Conservation (phyloP, 2,113 vertebrate genomes). For the Gobiocypris rarus region DNA sequence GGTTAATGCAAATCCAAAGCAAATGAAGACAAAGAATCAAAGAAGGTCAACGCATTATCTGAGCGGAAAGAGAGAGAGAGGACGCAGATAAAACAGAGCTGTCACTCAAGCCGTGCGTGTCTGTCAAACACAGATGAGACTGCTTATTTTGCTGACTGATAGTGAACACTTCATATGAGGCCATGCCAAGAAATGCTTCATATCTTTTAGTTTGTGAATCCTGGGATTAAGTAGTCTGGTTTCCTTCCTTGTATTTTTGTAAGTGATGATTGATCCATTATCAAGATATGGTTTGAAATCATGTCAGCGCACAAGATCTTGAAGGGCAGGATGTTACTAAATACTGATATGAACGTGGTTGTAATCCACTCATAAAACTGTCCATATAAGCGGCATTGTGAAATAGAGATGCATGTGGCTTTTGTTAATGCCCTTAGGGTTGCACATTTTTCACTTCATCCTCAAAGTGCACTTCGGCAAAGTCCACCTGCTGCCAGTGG, state of each 20-base stretch:
- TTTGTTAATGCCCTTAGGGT: conserved; percentile 45
- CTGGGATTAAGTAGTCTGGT: neutral
- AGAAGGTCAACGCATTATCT: conserved; percentile 8
- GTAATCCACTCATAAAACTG: conserved; percentile 39
- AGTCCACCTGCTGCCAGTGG: conserved; percentile 59
- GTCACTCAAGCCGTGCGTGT: conserved; percentile 5
- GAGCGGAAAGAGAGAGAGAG: neutral
- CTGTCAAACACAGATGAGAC: conserved; percentile 27
- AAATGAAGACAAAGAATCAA: neutral
- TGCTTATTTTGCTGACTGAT: conserved; percentile 20
- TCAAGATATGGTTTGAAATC: neutral
- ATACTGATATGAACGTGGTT: conserved; percentile 17
- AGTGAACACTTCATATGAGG: conserved; percentile 19
- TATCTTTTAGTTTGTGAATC: conserved; percentile 27
- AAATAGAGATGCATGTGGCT: conserved; percentile 37
- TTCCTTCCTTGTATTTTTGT: neutral
- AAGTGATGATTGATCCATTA: conserved; percentile 30
- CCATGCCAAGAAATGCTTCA: conserved; percentile 23
- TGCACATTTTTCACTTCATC: conserved; percentile 56
- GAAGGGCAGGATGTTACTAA: conserved; percentile 5
- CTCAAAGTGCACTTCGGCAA: conserved; percentile 54
- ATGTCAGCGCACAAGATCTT: neutral
- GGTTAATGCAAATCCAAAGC: conserved; percentile 12
- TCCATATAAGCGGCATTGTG: neutral
- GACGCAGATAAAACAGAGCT: conserved; percentile 8